These are phyloP conservation scores for Iguana delicatissima DNA, from an alignment of 2,797 vertebrate genomes.

Conservation along the genomic window DNA sequence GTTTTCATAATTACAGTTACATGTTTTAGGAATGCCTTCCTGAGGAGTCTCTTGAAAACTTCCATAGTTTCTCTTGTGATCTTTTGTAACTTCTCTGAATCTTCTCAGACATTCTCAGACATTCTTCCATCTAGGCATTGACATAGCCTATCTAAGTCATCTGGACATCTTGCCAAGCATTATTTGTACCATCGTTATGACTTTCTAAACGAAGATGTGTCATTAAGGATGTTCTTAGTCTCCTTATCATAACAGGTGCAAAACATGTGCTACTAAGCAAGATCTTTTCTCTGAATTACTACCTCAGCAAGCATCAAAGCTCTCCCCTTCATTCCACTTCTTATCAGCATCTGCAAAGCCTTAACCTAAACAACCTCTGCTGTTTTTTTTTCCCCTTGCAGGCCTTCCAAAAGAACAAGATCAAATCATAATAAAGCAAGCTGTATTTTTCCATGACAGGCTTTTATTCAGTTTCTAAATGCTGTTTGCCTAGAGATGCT, in stretches of 20 bases:
- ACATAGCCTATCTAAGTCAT: neutral
- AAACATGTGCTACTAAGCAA: neutral
- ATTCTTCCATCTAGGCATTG: too few species aligned
- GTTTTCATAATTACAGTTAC: too few species aligned
- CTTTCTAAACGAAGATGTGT: neutral
- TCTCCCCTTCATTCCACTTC: neutral
- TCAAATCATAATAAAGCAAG: neutral
- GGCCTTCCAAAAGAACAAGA: neutral
- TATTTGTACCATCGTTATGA: neutral
- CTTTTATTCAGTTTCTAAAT: too few species aligned
- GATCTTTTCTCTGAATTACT: neutral
- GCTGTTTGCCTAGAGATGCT: too few species aligned
- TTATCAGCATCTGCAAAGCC: neutral
- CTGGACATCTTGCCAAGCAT: neutral
- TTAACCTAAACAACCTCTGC: neutral
- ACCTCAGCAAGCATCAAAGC: neutral
- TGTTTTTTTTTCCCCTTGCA: neutral
- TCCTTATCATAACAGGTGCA: neutral
- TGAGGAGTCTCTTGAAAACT: too few species aligned
- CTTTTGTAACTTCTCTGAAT: too few species aligned
- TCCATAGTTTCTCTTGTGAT: too few species aligned
- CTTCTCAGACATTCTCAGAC: too few species aligned
- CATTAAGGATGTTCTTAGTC: neutral
- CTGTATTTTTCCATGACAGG: too few species aligned
- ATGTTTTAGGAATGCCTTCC: too few species aligned